Percentiles rank a stretch among this genome's conserved stretches.
Conservation (phyloP, 2,888 invertebrate species). For the Thumatha senex region DNA sequence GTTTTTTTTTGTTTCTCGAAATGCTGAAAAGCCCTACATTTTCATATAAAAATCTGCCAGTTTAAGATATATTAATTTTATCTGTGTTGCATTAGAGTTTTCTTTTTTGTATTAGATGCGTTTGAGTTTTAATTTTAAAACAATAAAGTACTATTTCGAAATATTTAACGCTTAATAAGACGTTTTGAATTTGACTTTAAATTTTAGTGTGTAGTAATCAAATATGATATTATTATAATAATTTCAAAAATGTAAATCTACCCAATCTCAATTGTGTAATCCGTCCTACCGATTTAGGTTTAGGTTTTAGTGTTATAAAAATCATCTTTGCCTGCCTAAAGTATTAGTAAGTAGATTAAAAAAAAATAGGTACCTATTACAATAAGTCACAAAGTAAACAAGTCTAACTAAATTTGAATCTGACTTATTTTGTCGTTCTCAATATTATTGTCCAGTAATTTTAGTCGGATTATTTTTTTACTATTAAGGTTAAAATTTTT, state of each 20-base stretch:
- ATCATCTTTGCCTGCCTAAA: constrained; percentile 70
- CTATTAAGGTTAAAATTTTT: too few species aligned
- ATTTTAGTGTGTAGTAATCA: background rate
- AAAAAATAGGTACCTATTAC: background rate
- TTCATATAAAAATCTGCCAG: too few species aligned
- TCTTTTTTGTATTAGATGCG: background rate
- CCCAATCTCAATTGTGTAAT: constrained; percentile 54
- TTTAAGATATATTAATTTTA: too few species aligned
- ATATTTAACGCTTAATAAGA: background rate
- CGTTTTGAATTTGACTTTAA: background rate
- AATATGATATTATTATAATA: too few species aligned
- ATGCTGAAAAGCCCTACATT: too few species aligned
- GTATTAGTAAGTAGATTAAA: constrained; percentile 60
- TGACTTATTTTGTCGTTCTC: background rate
- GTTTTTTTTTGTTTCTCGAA: too few species aligned
- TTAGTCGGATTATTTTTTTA: too few species aligned
- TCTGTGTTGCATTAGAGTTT: too few species aligned
- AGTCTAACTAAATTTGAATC: too few species aligned
- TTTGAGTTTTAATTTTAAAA: background rate
- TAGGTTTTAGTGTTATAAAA: constrained; percentile 27
- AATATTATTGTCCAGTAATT: background rate
- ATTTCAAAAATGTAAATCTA: too few species aligned
- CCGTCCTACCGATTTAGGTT: constrained; percentile 72
- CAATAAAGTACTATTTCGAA: background rate
- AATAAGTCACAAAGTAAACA: too few species aligned